phyloP scores from a whole-genome alignment of 2,113 vertebrate genomes.

The Myrmecobius fasciatus region DNA sequence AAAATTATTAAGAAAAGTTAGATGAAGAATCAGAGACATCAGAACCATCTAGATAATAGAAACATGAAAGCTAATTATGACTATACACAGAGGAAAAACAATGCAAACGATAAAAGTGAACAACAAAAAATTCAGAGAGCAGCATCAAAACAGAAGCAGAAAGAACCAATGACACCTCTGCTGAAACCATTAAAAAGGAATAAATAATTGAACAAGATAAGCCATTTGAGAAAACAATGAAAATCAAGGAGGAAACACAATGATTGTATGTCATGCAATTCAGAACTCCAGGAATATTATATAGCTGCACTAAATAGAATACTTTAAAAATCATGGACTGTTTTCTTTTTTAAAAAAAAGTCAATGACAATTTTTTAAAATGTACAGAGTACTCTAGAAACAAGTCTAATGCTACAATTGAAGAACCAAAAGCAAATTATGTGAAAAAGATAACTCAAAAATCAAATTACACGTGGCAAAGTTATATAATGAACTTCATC shows the following conservation, averaged over 20 bases:
- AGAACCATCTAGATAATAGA: slow-evolving; percentile 21
- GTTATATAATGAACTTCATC: slow-evolving; percentile 63
- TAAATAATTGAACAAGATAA: slow-evolving; percentile 45
- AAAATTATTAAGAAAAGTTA: slow-evolving; percentile 68
- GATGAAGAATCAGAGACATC: slow-evolving; percentile 61
- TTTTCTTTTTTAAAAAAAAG: slow-evolving; percentile 83
- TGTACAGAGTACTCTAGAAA: slow-evolving; percentile 69
- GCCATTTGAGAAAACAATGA: slow-evolving; percentile 62
- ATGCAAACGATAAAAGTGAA: not conserved
- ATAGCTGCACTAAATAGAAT: not conserved
- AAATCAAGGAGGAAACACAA: slow-evolving; percentile 72
- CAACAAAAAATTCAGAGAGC: slow-evolving; percentile 9
- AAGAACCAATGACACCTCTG: not conserved
- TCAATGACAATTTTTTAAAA: slow-evolving; percentile 62
- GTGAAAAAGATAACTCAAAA: slow-evolving; percentile 76
- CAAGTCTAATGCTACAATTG: slow-evolving; percentile 56
- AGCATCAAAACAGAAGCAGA: slow-evolving; percentile 51
- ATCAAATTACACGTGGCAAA: slow-evolving; percentile 74
- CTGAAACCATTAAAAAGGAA: slow-evolving; percentile 68
- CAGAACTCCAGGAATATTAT: not conserved
- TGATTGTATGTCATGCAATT: not conserved
- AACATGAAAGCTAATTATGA: not conserved
- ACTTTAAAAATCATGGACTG: not conserved
- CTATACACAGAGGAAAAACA: not conserved
- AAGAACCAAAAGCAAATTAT: slow-evolving; percentile 68